Evolutionary conservation across 2,797 vertebrate genomes (phyloP), one percentile per base, ranked within the genome.

Genomic region (Scolopax rusticola): DNA sequence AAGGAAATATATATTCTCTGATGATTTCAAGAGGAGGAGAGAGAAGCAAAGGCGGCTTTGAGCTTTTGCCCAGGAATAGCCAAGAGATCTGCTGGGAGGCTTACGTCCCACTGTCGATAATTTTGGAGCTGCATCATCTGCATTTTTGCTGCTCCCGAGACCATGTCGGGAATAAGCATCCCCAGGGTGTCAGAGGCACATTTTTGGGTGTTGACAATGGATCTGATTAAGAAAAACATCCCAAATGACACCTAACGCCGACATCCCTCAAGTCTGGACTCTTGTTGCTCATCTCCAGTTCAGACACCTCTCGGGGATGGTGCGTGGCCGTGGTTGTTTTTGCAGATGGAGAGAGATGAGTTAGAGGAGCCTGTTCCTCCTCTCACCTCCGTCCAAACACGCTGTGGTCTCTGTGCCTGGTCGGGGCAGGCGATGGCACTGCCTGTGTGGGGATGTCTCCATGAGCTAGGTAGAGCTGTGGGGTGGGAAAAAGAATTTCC

Each of bases 51-150:
- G 89, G 93, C 71, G 11, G 87, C 95, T 92, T 83, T 70, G 95
- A 94, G 89, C 81, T 92, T 56, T 60, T 95, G 91, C 89, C 87
- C 87, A 93, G 93, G 95, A 96, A 96, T 95, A 96, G 90, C 93
- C 90, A 47, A 36, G 83, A 87, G 94, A 91, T 91, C 76, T 90
- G 93, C 93, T 85, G 10, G 65, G 57, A 95, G 88, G 45, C 77
- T 96, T 51, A 18, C 93, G 83, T 82, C 96, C 92, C 89, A 93
- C 95, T 84, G 88, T 24, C 0, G 86, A 75, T 95, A 93, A 95
- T 90, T 89, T 95, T 81, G 86, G 95, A 95, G 93, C 82, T 96
- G 96, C 94, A 93, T 96, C 95, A 95, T 96, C 94, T 91, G 90
- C 69, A 56, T 85, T 89, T 96, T 60, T 74, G 60, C 84, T 85